phyloP scores from a whole-genome alignment of 2,797 vertebrate species.

The Phalloptychus januarius region DNA sequence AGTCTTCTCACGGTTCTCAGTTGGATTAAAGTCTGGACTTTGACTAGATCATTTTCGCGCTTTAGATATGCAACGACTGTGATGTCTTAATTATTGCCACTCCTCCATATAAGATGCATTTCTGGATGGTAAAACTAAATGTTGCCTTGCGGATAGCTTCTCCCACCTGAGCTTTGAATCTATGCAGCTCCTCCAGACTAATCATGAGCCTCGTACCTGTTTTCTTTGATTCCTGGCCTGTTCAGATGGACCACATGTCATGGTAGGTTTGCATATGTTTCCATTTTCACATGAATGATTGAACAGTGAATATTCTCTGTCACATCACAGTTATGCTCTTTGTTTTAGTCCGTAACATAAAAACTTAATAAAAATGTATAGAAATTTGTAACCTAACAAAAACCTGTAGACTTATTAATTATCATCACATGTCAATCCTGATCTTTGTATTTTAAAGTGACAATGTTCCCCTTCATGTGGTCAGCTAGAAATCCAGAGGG shows the following conservation, averaged over 20 bases:
- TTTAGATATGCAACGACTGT: not conserved
- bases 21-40: not conserved
- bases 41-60: not conserved
- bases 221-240: not conserved
- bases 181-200: not conserved
- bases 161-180: not conserved
- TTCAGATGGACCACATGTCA: not conserved
- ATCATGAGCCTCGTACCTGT: not conserved
- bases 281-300: not conserved
- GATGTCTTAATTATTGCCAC: not conserved
- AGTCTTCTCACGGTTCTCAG: not conserved
- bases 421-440: not conserved
- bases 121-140: not conserved
- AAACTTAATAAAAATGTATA: not conserved
- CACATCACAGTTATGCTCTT: not conserved
- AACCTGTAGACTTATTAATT: not conserved
- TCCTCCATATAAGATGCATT: not conserved
- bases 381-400: not conserved
- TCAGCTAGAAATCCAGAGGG: slow-evolving; percentile 36
- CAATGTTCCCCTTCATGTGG: not conserved
- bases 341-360: not conserved
- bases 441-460: not conserved
- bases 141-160: not conserved
- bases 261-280: not conserved
- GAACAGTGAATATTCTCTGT: not conserved